phyloP scores from a whole-genome alignment of 2,113 vertebrate species.

The Leucosticte australis region DNA sequence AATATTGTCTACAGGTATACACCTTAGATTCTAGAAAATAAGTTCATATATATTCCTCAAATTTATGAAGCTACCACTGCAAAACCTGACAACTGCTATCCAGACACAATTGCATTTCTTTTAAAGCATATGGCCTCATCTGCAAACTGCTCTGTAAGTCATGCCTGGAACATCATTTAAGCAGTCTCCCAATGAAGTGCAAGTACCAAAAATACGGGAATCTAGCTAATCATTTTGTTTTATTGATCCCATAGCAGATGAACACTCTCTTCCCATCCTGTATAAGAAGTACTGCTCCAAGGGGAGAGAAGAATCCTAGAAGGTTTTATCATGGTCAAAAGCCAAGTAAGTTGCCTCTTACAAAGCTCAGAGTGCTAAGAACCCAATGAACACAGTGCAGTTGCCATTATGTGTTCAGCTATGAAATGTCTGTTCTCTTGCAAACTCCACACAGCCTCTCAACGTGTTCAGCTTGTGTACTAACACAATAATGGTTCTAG shows the following conservation, averaged over 20 bases:
- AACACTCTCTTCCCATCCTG: neutral
- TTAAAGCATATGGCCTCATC: neutral
- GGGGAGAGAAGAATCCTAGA: neutral
- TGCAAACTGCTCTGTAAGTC: neutral
- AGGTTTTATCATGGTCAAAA: neutral
- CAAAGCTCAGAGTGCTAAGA: neutral
- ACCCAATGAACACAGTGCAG: neutral
- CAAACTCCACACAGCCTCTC: neutral
- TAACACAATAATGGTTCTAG: neutral
- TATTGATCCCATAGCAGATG: neutral
- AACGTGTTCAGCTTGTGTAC: rapidly evolving
- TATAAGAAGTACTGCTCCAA: neutral
- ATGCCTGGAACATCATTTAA: neutral
- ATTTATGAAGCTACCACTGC: neutral
- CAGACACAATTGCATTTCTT: neutral
- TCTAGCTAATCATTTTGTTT: neutral
- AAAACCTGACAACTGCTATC: neutral
- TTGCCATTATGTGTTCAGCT: neutral
- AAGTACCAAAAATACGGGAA: neutral
- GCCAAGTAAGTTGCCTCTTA: neutral
- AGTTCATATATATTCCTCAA: neutral
- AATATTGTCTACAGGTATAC: neutral
- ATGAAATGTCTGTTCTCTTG: neutral
- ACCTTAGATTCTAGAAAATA: neutral
- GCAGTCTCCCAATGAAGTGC: neutral